These are phyloP conservation scores for Lucinisca nassula DNA, from an alignment of 2,888 invertebrate genomes.

Conservation along the genomic window DNA sequence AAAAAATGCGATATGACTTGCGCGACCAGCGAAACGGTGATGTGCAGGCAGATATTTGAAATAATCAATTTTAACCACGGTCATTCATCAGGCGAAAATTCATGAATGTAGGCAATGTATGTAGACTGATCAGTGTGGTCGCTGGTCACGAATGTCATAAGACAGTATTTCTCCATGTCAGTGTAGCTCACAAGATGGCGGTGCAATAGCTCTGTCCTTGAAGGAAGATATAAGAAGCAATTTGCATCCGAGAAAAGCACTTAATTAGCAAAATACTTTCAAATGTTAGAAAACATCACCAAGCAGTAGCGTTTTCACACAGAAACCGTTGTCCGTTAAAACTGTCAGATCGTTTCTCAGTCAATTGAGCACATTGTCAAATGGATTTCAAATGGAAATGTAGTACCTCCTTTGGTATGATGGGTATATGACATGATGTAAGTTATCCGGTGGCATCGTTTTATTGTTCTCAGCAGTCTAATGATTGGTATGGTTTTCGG, in stretches of 20 bases:
- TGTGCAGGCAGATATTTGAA: too few relatives aligned
- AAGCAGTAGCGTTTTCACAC: background rate
- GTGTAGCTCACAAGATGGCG: too few relatives aligned
- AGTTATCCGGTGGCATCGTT: background rate
- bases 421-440: background rate
- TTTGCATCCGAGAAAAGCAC: constrained; percentile 2
- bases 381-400: constrained; percentile 12
- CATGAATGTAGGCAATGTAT: too few relatives aligned
- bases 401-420: background rate
- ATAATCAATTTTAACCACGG: too few relatives aligned
- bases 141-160: too few relatives aligned
- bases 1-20: too few relatives aligned
- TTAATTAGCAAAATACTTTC: background rate
- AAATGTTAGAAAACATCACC: background rate
- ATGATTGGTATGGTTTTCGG: background rate
- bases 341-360: background rate
- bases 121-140: too few relatives aligned
- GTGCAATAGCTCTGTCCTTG: background rate
- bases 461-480: background rate
- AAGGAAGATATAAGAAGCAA: background rate
- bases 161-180: too few relatives aligned
- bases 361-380: background rate
- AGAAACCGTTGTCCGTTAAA: background rate
- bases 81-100: too few relatives aligned
- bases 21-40: too few relatives aligned